phyloP scores from a whole-genome alignment of 2,888 invertebrate genomes.

The Fragum fragum region DNA sequence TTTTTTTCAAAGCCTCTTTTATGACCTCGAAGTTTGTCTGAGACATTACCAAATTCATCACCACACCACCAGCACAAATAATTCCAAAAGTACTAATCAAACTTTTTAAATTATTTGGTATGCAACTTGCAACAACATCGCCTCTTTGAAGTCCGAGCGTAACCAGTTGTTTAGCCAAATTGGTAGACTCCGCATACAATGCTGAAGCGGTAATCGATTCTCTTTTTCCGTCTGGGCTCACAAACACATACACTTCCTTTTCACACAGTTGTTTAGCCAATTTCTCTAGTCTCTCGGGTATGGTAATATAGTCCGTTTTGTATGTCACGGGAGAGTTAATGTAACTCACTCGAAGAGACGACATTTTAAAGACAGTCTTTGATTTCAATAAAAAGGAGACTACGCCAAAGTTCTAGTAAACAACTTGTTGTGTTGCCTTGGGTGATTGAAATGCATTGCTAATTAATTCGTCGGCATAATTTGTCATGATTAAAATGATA shows the following conservation, averaged over 20 bases:
- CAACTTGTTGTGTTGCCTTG: too few relatives aligned
- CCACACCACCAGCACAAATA: conserved; percentile 39
- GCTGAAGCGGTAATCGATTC: conserved; percentile 31
- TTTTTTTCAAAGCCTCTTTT: background rate
- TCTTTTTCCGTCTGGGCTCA: conserved; percentile 36
- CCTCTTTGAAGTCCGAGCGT: conserved; percentile 43
- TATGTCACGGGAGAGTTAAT: conserved; percentile 32
- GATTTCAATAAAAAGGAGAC: too few relatives aligned
- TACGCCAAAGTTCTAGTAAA: too few relatives aligned
- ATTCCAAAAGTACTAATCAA: conserved; percentile 42
- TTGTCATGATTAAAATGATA: too few relatives aligned
- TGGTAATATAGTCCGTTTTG: conserved; percentile 27
- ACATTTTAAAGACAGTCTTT: background rate
- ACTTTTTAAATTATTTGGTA: conserved; percentile 40
- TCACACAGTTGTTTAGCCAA: conserved; percentile 31
- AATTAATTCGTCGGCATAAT: too few relatives aligned
- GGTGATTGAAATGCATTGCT: too few relatives aligned
- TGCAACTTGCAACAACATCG: conserved; percentile 45
- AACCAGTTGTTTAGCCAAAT: conserved; percentile 32
- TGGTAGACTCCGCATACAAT: conserved; percentile 3
- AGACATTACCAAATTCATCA: conserved; percentile 20
- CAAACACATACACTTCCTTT: conserved; percentile 47
- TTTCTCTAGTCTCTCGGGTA: conserved; percentile 25
- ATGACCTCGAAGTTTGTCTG: conserved; percentile 39
- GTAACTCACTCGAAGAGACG: conserved; percentile 21